Base-by-base conservation (phyloP, 1,140 invertebrate genomes). In the Archivesica marissinica region DNA sequence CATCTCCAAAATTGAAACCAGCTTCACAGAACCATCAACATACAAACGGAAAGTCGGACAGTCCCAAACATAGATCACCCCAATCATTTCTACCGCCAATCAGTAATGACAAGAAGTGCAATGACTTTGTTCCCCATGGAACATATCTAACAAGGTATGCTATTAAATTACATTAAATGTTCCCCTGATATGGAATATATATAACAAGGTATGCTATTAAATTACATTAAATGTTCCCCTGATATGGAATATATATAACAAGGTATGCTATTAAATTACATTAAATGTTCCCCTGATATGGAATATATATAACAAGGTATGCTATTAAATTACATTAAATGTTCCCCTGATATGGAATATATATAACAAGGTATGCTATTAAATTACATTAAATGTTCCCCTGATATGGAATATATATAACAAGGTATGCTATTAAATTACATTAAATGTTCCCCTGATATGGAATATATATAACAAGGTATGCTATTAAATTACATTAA, bases 61-160 rank as follows among this genome's bases (percentile, higher is more conserved):
- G 44, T 50, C 25, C 59, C n/a, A 44, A 61, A 64, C 61, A 39
- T n/a, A 64, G 35, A 47, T 28, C 15, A n/a, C 52, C 59, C 2
- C 6, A 66, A n/a, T 79, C 70, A 15, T 78, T 85, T 35, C 59
- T 87, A 54, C 88, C 87, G 23, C 87, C 86, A 44, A 86, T 86
- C 30, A 72, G 20, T 17, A 64, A 70, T 44, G 54, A 70, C 72
- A 74, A 44, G 47, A 75, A 23, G 80, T 64, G 80, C 77, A 79
- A 52, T 35, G 85, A 88, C 30, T 79, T 89, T 23, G 72, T 89
- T 28, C 88, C 88, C 20, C 91, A 91, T 68, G 88, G 88, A 15
- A 90, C 90, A 7, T 92, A 90, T 52, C 80, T 92, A 13, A 92
- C 91, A 25, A 68, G 91, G 50, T 83, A 59, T 59, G 30, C 56